phyloP scores from a whole-genome alignment of 2,797 vertebrate species.

The Scomberomorus guttatus region DNA sequence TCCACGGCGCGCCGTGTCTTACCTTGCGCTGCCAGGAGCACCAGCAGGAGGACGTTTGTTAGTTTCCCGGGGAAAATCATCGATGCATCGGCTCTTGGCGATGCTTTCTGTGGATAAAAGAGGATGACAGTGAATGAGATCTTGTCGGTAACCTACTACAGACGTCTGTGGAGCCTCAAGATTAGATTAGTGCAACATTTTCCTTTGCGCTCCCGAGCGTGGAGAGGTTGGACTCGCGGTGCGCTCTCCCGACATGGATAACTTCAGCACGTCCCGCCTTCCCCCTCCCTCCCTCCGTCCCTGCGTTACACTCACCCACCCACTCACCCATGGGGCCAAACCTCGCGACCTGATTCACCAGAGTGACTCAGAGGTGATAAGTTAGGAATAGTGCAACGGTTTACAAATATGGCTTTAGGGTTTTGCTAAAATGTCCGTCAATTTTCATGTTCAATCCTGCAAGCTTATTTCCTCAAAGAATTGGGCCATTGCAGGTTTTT shows the following conservation, averaged over 20 bases:
- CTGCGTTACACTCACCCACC: slow-evolving; percentile 26
- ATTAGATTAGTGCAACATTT: slow-evolving; percentile 45
- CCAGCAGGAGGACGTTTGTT: slow-evolving; percentile 70
- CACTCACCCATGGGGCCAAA: slow-evolving; percentile 53
- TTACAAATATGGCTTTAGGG: slow-evolving; percentile 18
- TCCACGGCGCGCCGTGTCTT: slow-evolving; percentile 55
- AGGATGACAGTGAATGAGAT: background rate
- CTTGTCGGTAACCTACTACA: background rate
- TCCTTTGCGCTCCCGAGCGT: slow-evolving; percentile 52
- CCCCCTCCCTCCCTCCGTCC: slow-evolving; percentile 8
- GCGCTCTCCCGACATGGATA: slow-evolving; percentile 69
- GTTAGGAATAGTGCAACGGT: slow-evolving; percentile 43
- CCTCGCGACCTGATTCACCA: slow-evolving; percentile 58
- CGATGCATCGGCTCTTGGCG: slow-evolving; percentile 59
- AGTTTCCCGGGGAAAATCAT: slow-evolving; percentile 79
- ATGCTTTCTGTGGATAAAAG: slow-evolving; percentile 17
- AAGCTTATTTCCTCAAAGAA: background rate
- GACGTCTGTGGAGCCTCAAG: slow-evolving; percentile 11
- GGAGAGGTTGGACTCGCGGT: slow-evolving; percentile 68
- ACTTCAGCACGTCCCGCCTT: slow-evolving; percentile 70
- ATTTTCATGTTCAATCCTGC: background rate
- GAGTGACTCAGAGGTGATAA: slow-evolving; percentile 69
- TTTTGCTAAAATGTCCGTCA: background rate
- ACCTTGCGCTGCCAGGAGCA: slow-evolving; percentile 82
- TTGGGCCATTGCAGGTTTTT: too few relatives aligned